Evolutionary conservation across 2,113 vertebrate species (phyloP).

Genomic region (Cephalophus harveyi): DNA sequence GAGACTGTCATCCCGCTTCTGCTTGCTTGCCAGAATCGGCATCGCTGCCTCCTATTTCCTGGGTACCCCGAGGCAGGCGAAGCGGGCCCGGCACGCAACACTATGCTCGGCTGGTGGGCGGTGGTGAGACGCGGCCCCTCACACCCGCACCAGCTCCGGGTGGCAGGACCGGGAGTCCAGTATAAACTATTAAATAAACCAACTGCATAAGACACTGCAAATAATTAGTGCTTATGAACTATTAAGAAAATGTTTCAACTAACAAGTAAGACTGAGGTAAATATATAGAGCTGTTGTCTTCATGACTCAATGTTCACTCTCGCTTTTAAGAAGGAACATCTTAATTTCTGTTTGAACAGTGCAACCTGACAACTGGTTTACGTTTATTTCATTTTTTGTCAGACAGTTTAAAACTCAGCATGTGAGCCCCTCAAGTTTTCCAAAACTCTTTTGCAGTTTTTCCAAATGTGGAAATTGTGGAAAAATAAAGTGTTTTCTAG

Average conservation of each 20-base stretch:
- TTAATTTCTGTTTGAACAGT: conserved; percentile 8
- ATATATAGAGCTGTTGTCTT: neutral
- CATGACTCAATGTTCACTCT: neutral
- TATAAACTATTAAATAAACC: neutral
- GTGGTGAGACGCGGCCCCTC: neutral
- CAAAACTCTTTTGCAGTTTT: conserved; percentile 46
- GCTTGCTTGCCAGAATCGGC: neutral
- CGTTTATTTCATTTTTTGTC: conserved; percentile 35
- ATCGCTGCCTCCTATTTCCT: neutral
- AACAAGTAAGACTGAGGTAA: neutral
- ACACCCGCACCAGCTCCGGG: neutral
- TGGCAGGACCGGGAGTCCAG: neutral
- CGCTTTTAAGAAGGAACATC: neutral
- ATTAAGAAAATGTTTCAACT: conserved; percentile 28
- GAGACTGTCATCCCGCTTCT: neutral
- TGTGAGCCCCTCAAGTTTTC: conserved; percentile 12
- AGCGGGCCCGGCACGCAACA: fast-evolving
- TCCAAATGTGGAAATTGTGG: conserved; percentile 29
- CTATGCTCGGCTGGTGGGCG: fast-evolving
- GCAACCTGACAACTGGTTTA: neutral
- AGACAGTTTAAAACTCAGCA: conserved; percentile 30
- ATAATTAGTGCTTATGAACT: neutral
- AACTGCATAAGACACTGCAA: neutral
- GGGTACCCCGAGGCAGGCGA: neutral
- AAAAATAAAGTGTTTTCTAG: conserved; percentile 51